A percentile compares a stretch with the other conserved stretches of the same genome.
These are phyloP conservation scores for Ictalurus furcatus DNA, from an alignment of 2,113 vertebrate genomes.

Conservation along the genomic window DNA sequence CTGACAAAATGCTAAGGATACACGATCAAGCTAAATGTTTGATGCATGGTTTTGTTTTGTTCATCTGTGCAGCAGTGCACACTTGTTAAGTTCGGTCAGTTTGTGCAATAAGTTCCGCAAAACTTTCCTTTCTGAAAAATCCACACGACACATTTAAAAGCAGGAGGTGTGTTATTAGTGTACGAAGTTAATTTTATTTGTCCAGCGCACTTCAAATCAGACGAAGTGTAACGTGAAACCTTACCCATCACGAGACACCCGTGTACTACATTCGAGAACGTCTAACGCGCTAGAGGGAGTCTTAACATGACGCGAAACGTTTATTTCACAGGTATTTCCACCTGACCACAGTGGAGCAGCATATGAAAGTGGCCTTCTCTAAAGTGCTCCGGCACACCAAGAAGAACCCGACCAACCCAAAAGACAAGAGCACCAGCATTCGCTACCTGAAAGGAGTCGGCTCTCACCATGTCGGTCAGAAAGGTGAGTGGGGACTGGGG, in stretches of 20 bases:
- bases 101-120: background rate
- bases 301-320: background rate
- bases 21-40: background rate
- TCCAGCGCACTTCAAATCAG: too few species aligned
- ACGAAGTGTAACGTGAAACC: too few species aligned
- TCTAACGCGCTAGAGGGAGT: background rate
- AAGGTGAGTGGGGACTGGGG: slow-evolving; percentile 75
- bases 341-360: slow-evolving; percentile 93
- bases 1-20: background rate
- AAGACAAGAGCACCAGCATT: slow-evolving; percentile 98
- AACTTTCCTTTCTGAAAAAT: background rate
- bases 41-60: background rate
- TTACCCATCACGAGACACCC: too few species aligned
- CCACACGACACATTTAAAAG: background rate
- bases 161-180: background rate
- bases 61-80: background rate
- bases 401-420: slow-evolving; percentile 94
- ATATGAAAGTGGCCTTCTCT: slow-evolving; percentile 97
- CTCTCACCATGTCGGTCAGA: slow-evolving; percentile 87
- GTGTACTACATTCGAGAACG: too few species aligned
- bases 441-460: slow-evolving; percentile 92
- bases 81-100: background rate
- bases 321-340: slow-evolving; percentile 83
- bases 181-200: background rate
- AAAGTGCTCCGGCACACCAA: slow-evolving; percentile 97